Evolutionary conservation across 2,888 invertebrate genomes (phyloP), one percentile per base, ranked within the genome.

Genomic region (Himalopsyche anomala): DNA sequence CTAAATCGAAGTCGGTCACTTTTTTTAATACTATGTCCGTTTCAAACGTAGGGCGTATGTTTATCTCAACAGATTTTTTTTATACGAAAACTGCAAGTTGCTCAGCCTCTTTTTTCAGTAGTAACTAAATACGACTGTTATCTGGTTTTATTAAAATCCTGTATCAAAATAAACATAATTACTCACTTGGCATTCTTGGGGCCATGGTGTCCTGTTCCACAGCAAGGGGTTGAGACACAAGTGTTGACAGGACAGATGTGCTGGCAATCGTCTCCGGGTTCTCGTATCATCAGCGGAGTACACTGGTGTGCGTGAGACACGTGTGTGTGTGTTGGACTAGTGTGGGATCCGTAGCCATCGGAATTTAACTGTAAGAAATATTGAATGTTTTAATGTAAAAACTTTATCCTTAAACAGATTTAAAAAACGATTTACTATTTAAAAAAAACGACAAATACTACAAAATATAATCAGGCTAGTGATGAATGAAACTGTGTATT

Each of bases 151-250:
- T 15, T 15, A 51, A 51, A 51, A 15, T 15, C 51, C 51, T 51
- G 15, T 51, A 4, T 12, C 12, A 15, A 51, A 51, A 15, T 51
- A 51, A 12, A 51, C 51, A 81, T 54, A n/a, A 3, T 6, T 81
- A 95, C 97, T 96, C 92, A 97, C 97, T 97, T 97, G 92, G 97
- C 97, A 94, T 98, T 98, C 93, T 97, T 98, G 89, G 97, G 97
- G 92, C 92, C 89, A 92, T 93, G 89, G 91, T 92, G 89, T 86
- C 94, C 92, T 81, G 93, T 92, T 90, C 94, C 93, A 90, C 93
- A 93, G 84, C 84, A 84, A 28, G 84, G 80, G 4, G 84, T 74
- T 8, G 86, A 83, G 79, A 74, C 74, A 11, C 84, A 81, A 92
- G 93, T 5, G 92, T 91, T 15, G 92, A 93, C n/a, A 92, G 92